Evolutionary conservation across 2,888 invertebrate genomes (phyloP).

Genomic region (Hirudinaria manillensis): DNA sequence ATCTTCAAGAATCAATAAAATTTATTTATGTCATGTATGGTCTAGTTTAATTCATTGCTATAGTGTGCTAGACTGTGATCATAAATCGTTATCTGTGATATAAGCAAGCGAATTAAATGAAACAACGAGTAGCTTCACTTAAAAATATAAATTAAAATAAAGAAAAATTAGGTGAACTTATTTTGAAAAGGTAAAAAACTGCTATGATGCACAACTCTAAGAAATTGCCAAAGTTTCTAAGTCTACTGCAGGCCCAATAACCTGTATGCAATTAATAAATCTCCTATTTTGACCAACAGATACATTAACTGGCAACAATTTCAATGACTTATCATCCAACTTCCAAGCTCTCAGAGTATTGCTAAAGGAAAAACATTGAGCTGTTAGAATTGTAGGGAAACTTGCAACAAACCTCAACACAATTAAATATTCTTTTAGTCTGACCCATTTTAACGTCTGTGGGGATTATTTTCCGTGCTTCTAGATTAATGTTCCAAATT

Average conservation of each 20-base stretch:
- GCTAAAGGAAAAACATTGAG: conserved; percentile 18
- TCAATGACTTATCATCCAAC: conserved; percentile 27
- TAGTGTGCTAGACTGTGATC: neutral
- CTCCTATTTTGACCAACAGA: conserved; percentile 30
- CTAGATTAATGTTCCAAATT: conserved; percentile 56
- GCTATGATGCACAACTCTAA: neutral
- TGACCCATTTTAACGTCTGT: conserved; percentile 73
- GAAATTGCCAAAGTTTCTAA: neutral
- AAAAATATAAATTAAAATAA: neutral
- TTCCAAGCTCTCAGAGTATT: conserved; percentile 32
- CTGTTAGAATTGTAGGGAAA: neutral
- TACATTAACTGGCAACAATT: conserved; percentile 18
- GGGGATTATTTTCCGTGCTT: conserved; percentile 65
- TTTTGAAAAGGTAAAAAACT: neutral
- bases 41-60: neutral
- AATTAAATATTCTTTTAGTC: conserved; percentile 69
- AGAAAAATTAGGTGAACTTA: neutral
- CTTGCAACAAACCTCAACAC: conserved; percentile 59
- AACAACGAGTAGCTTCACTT: neutral
- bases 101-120: neutral
- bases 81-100: neutral
- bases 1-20: conserved; percentile 52
- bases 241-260: neutral
- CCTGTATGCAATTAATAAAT: conserved; percentile 31
- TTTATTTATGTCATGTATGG: neutral